These are phyloP conservation scores for Lasaia peninsularis DNA, from an alignment of 1,140 invertebrate genomes.

Conservation along the genomic window DNA sequence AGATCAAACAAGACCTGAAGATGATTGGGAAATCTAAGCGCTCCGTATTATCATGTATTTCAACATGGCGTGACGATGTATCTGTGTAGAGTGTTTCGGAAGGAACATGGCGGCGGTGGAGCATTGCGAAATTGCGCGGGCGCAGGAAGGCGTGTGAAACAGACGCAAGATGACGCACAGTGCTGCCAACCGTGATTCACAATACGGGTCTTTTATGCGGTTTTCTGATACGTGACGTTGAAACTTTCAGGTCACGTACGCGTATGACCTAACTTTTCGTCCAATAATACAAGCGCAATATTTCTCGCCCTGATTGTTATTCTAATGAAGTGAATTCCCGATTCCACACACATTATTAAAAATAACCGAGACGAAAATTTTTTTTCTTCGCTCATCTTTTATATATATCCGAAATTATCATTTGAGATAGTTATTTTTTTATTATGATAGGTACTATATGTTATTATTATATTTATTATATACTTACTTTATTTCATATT, in stretches of 20 bases:
- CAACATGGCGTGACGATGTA: constrained; percentile 15
- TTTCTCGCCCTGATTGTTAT: not conserved
- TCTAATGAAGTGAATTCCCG: not conserved
- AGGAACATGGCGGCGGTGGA: constrained; percentile 45
- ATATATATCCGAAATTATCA: no score
- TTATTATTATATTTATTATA: no score
- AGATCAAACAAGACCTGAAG: not conserved
- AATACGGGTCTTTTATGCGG: constrained; percentile 34
- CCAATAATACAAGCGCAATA: not conserved
- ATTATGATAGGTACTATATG: no score
- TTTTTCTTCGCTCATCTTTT: no score
- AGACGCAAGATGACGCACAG: constrained; percentile 48
- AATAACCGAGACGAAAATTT: no score
- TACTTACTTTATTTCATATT: no score
- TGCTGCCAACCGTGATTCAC: constrained; percentile 36
- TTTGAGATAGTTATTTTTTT: no score
- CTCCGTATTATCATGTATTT: constrained; percentile 7
- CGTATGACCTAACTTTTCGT: constrained; percentile 18
- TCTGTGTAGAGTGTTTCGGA: constrained; percentile 43
- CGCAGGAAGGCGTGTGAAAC: constrained; percentile 45
- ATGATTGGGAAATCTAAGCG: constrained; percentile 12
- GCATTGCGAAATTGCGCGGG: constrained; percentile 42
- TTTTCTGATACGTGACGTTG: constrained; percentile 36
- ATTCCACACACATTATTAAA: not conserved
- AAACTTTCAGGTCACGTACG: constrained; percentile 53